Evolutionary conservation across 2,113 vertebrate species (phyloP).

Genomic region (Vicugna pacos): DNA sequence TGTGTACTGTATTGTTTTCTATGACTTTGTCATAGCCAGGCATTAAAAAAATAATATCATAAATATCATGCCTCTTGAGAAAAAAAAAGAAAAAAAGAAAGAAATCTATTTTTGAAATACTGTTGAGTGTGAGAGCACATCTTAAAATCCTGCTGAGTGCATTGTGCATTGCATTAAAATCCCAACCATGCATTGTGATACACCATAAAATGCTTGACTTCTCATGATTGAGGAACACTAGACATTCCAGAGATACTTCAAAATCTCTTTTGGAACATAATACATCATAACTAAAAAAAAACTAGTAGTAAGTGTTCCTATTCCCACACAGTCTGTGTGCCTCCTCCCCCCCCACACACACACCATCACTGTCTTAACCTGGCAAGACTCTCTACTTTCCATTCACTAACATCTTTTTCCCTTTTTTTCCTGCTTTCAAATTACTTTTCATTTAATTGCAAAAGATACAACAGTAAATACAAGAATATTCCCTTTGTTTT

Average conservation of each 20-base stretch:
- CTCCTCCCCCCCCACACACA: not conserved
- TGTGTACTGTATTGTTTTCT: not conserved
- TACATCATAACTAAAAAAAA: not conserved
- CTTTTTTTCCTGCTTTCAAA: not conserved
- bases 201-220: not conserved
- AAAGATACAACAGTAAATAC: not conserved
- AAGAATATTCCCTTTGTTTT: not conserved
- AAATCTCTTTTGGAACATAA: not conserved
- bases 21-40: not conserved
- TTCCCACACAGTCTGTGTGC: not conserved
- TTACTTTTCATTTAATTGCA: constrained; percentile 18
- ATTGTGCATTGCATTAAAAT: not conserved
- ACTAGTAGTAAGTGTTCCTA: not conserved
- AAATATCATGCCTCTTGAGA: not conserved
- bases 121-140: not conserved
- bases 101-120: not conserved
- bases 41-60: not conserved
- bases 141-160: not conserved
- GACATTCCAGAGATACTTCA: constrained; percentile 24
- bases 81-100: not conserved
- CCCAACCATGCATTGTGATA: not conserved
- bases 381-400: not conserved
- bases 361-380: not conserved
- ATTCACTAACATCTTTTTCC: not conserved
- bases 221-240: not conserved